Base-by-base conservation (phyloP, 2,888 invertebrate species). In the Agrotis clavis region DNA sequence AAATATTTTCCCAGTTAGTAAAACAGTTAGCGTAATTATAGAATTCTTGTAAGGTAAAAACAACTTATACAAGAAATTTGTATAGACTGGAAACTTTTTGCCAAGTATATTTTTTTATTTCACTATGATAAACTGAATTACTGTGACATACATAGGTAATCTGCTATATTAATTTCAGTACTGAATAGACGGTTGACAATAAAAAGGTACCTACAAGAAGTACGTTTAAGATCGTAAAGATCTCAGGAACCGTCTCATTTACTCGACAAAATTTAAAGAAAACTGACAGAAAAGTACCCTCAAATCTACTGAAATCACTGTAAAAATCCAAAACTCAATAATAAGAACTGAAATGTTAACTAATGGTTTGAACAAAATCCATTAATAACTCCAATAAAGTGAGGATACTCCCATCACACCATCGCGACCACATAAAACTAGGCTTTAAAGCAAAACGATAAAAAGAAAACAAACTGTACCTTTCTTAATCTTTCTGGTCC, bases 401-500 rank as follows among this genome's bases (percentile, higher is more conserved):
- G 50, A 14, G 30, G 56, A 11, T 41, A 50, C 67, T 65, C 62
- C 54, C 21, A 66, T 51, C 54, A 59, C 56, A 59, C 72, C 48
- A 51, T 25, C 9, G 21, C 45, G 19, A 45, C 35, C 19, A 65
- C n/a, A 67, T 25, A 72, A 65, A 67, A 67, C 57, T 57, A 62
- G n/a, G n/a, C n/a, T n/a, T n/a, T n/a, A n/a, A n/a, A 25, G 11
- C 9, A 45, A 62, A 70, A 65, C 6, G 16, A n/a, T 16, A 30
- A 59, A 5, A 14, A 56, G 1, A 35, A 57, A 53, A n/a, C 11
- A 61, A 61, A 77, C 19, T 89, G n/a, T 76, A 94, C 94, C 94
- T 91, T 88, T 94, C 72, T 92, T 94, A 21, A 92, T 88, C 84
- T 93, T 94, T 74, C 91, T 92, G 56, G 83, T 89, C 81, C 94